phyloP scores from a whole-genome alignment of 2,113 vertebrate species.

The Calyptomena viridis region DNA sequence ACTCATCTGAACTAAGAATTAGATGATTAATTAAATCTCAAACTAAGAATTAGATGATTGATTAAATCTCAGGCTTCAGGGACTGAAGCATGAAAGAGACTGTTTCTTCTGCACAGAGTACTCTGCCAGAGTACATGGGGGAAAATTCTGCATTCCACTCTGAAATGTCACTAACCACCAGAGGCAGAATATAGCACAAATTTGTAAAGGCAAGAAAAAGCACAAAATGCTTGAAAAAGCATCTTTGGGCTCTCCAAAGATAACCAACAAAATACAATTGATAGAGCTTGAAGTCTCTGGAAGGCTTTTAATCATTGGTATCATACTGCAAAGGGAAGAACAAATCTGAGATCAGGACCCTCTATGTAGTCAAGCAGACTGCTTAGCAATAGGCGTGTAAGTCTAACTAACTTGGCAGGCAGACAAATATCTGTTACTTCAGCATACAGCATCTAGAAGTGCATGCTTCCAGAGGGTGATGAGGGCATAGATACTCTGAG shows the following conservation, averaged over 20 bases:
- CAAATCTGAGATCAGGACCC: not conserved
- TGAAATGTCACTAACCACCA: not conserved
- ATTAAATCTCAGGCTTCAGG: not conserved
- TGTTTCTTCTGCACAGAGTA: not conserved
- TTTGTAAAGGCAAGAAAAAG: not conserved
- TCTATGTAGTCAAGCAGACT: not conserved
- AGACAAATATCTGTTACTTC: not conserved
- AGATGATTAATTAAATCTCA: not conserved
- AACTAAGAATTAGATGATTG: not conserved
- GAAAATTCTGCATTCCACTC: not conserved
- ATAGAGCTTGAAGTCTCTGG: not conserved
- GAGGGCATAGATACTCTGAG: not conserved
- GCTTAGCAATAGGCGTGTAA: not conserved
- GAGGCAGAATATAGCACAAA: not conserved
- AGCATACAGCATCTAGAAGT: not conserved
- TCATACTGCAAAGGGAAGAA: not conserved
- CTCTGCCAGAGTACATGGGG: not conserved
- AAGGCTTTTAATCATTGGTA: not conserved
- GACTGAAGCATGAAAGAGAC: not conserved
- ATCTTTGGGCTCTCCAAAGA: not conserved
- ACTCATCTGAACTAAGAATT: not conserved
- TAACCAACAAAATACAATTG: not conserved
- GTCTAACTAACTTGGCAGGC: not conserved
- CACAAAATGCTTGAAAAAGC: not conserved
- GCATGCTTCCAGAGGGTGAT: not conserved